Evolutionary conservation across 2,113 vertebrate species (phyloP).

Genomic region (Pelmatolapia mariae): DNA sequence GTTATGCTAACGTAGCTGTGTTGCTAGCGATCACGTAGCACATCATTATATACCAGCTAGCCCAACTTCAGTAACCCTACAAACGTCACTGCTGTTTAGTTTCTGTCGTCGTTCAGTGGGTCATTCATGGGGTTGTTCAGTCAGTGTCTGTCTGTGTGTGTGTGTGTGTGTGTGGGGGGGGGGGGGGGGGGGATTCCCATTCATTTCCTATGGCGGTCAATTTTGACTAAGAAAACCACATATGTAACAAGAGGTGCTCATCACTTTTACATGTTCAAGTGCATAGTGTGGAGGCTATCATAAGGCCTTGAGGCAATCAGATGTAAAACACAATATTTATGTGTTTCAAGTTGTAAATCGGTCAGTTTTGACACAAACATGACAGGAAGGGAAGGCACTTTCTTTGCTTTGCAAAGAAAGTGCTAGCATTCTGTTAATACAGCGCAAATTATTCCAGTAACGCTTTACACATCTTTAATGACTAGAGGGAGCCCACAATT

Average conservation of each 20-base stretch:
- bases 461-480: background rate
- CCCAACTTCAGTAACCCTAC: too few relatives aligned
- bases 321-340: background rate
- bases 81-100: too few relatives aligned
- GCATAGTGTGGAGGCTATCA: background rate
- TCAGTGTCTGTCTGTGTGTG: too few relatives aligned
- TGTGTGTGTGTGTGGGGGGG: background rate
- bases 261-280: background rate
- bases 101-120: too few relatives aligned
- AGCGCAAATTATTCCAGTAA: background rate
- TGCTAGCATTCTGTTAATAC: background rate
- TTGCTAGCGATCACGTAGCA: too few relatives aligned
- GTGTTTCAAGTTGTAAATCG: background rate
- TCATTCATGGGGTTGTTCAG: background rate
- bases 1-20: accelerated
- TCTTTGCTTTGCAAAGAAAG: background rate
- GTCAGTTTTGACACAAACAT: background rate
- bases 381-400: background rate
- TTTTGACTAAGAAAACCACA: background rate
- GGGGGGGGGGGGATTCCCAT: background rate
- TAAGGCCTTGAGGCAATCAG: background rate
- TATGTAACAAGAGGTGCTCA: background rate
- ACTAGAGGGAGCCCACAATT: background rate
- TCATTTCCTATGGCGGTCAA: background rate
- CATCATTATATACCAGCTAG: too few relatives aligned